These are phyloP conservation scores for Leucopsar rothschildi DNA, from an alignment of 2,113 vertebrate genomes.

Conservation along the genomic window DNA sequence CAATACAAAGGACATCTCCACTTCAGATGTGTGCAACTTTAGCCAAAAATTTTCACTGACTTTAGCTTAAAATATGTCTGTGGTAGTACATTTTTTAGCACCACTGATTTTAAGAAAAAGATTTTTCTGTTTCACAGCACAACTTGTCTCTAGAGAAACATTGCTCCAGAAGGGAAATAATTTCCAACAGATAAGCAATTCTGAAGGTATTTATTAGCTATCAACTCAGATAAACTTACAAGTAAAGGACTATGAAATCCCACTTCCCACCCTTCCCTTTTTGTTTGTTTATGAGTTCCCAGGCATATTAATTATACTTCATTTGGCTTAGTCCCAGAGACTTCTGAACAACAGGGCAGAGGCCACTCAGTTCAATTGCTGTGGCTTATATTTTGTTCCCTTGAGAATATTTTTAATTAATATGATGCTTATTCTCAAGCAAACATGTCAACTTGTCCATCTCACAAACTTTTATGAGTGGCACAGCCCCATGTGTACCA, in stretches of 20 bases:
- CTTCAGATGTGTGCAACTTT: neutral
- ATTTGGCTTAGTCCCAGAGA: neutral
- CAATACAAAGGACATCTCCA: neutral
- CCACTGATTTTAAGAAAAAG: neutral
- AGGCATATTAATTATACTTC: neutral
- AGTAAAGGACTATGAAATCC: neutral
- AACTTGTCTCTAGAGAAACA: neutral
- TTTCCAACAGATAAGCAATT: neutral
- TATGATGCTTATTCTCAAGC: neutral
- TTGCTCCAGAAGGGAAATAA: neutral
- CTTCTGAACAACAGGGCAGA: neutral
- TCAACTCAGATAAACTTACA: neutral
- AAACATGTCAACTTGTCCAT: neutral
- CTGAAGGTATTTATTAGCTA: neutral
- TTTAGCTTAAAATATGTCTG: neutral
- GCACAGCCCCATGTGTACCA: neutral
- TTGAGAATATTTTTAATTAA: neutral
- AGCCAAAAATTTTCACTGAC: neutral
- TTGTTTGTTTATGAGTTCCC: neutral
- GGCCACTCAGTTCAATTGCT: neutral
- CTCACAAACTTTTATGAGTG: neutral
- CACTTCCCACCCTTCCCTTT: neutral
- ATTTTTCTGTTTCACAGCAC: neutral
- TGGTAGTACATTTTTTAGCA: neutral
- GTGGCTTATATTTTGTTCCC: neutral